phyloP scores from a whole-genome alignment of 2,113 vertebrate species.

The Alces alces region DNA sequence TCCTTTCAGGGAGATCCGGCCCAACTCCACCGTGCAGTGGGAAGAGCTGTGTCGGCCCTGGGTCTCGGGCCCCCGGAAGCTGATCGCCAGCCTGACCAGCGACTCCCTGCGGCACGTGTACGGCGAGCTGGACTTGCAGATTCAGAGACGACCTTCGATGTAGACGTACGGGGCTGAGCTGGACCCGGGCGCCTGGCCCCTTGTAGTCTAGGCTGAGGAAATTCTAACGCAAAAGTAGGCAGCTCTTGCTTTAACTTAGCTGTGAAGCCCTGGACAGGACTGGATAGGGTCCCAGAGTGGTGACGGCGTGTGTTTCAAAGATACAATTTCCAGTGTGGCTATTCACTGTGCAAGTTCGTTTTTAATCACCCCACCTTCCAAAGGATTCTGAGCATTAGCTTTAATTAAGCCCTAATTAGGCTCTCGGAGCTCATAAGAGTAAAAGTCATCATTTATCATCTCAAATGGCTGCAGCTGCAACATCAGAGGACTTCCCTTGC shows the following conservation, averaged over 20 bases:
- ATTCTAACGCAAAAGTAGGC: neutral
- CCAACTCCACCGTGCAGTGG: constrained; percentile 85
- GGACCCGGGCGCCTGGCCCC: neutral
- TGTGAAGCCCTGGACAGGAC: neutral
- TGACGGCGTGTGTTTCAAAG: neutral
- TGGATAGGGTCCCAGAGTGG: neutral
- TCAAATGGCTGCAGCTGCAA: constrained; percentile 49
- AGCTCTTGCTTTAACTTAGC: constrained; percentile 51
- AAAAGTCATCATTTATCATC: constrained; percentile 59
- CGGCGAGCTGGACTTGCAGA: constrained; percentile 82
- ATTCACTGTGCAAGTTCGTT: constrained; percentile 13
- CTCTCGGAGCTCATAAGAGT: constrained; percentile 36
- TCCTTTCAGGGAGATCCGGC: constrained; percentile 82
- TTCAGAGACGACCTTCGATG: constrained; percentile 63
- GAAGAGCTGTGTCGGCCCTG: constrained; percentile 82
- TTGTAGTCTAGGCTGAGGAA: neutral
- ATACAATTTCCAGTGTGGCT: neutral
- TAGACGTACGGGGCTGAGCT: constrained; percentile 19
- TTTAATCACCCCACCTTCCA: constrained; percentile 49
- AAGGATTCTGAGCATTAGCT: constrained; percentile 72
- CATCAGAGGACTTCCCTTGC: constrained; percentile 48
- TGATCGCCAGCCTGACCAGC: constrained; percentile 91
- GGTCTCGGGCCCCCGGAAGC: constrained; percentile 80
- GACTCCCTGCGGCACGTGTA: constrained; percentile 89
- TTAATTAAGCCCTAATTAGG: constrained; percentile 77